A percentile compares a stretch with the other conserved stretches of the same genome.
These are phyloP conservation scores for Pristionchus arcanus DNA, from an alignment of 2,888 invertebrate genomes.

Conservation along the genomic window DNA sequence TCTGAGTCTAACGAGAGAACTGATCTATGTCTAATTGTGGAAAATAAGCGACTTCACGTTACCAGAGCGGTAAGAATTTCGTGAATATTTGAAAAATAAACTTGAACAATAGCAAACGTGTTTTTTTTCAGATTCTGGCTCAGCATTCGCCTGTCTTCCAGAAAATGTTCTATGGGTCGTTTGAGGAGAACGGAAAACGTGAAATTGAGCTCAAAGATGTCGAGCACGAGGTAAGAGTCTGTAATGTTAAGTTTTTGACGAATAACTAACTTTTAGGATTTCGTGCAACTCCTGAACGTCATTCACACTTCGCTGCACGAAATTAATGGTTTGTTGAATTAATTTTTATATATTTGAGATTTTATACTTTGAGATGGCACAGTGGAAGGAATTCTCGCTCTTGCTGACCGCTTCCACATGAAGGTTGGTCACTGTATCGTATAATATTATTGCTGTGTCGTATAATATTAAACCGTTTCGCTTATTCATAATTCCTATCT, in stretches of 20 bases:
- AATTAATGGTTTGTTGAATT: background rate
- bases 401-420: background rate
- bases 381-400: background rate
- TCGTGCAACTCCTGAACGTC: background rate
- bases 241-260: too few relatives aligned
- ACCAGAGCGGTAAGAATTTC: background rate
- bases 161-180: background rate
- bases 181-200: background rate
- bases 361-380: background rate
- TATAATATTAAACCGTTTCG: too few relatives aligned
- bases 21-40: background rate
- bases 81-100: background rate
- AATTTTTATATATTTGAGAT: background rate
- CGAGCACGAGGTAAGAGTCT: background rate
- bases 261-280: background rate
- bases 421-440: too few relatives aligned
- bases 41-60: background rate
- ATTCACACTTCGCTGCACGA: background rate
- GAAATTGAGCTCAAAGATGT: background rate
- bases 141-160: background rate
- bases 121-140: background rate
- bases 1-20: background rate
- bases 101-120: too few relatives aligned
- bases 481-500: too few relatives aligned
- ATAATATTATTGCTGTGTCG: too few relatives aligned